These are phyloP conservation scores for Elmis aenea DNA, from an alignment of 2,888 invertebrate species.

Conservation along the genomic window DNA sequence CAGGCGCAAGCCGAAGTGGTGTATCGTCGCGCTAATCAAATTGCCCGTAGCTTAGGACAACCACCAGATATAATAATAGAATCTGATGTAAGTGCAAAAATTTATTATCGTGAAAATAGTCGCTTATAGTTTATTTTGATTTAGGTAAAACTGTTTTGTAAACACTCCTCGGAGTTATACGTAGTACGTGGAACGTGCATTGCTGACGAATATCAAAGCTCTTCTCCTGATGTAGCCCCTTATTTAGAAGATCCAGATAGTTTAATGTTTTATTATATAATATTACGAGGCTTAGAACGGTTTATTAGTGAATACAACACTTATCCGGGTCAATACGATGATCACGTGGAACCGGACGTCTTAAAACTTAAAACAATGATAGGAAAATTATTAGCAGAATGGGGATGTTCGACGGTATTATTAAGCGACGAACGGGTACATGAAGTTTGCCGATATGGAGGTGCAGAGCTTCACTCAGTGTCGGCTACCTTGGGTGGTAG, in stretches of 20 bases:
- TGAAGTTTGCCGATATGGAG: conserved; percentile 93
- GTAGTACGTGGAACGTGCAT: conserved; percentile 76
- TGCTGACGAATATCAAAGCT: conserved; percentile 70
- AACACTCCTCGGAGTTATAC: conserved; percentile 76
- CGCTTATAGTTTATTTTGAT: no score
- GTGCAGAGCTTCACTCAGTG: conserved; percentile 89
- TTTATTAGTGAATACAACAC: conserved; percentile 85
- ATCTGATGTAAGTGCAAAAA: conserved; percentile 48
- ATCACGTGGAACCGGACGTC: conserved; percentile 86
- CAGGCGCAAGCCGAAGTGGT: conserved; percentile 75
- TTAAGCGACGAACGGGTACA: conserved; percentile 88
- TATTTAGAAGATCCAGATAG: conserved; percentile 74
- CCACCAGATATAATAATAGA: conserved; percentile 71
- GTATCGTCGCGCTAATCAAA: conserved; percentile 73
- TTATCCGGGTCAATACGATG: conserved; percentile 82
- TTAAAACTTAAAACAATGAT: conserved; percentile 70
- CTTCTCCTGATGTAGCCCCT: conserved; percentile 37
- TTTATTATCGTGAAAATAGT: background rate
- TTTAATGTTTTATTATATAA: conserved; percentile 83
- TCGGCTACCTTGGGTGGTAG: conserved; percentile 84
- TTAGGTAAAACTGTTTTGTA: conserved; percentile 76
- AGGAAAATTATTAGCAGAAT: conserved; percentile 73
- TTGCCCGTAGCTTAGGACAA: conserved; percentile 72
- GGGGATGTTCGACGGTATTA: conserved; percentile 68
- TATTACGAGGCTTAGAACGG: conserved; percentile 84